These are phyloP conservation scores for Papilio polyxenes DNA, from an alignment of 1,140 invertebrate genomes.

Conservation along the genomic window DNA sequence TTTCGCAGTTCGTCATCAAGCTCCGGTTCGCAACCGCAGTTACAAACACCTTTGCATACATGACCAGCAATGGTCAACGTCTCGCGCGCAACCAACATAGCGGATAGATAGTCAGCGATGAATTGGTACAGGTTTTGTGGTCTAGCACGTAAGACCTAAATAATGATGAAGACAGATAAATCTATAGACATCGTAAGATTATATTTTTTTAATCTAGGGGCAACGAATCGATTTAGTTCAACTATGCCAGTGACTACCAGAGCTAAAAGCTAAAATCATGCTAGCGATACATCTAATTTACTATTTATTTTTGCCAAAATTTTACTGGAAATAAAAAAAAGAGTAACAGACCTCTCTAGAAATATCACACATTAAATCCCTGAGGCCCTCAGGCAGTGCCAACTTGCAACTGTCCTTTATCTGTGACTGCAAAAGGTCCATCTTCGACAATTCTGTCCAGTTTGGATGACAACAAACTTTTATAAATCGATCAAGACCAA, in stretches of 20 bases:
- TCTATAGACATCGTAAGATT: too few species aligned
- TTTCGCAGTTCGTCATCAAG: constrained; percentile 52
- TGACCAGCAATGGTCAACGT: constrained; percentile 58
- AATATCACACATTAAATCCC: constrained; percentile 85
- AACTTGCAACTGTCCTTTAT: constrained; percentile 55
- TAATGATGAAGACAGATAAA: neutral
- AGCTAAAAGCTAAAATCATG: too few species aligned
- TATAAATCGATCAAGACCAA: neutral
- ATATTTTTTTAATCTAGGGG: too few species aligned
- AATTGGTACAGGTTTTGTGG: constrained; percentile 81
- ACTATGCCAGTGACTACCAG: too few species aligned
- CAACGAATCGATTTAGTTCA: too few species aligned
- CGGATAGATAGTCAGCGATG: constrained; percentile 84
- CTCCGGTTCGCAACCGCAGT: constrained; percentile 47
- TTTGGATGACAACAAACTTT: neutral
- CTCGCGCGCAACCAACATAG: constrained; percentile 83
- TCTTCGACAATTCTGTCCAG: constrained; percentile 40
- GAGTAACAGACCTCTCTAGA: constrained; percentile 82
- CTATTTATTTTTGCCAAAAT: neutral
- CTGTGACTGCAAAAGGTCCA: constrained; percentile 59
- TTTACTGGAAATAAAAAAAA: neutral
- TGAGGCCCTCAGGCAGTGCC: constrained; percentile 82
- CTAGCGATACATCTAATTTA: too few species aligned
- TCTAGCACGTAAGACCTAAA: constrained; percentile 81
- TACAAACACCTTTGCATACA: constrained; percentile 52